Evolutionary conservation across 64 coral and sea anemone species (phyloP).

Genomic region (Actinia tenebrosa): DNA sequence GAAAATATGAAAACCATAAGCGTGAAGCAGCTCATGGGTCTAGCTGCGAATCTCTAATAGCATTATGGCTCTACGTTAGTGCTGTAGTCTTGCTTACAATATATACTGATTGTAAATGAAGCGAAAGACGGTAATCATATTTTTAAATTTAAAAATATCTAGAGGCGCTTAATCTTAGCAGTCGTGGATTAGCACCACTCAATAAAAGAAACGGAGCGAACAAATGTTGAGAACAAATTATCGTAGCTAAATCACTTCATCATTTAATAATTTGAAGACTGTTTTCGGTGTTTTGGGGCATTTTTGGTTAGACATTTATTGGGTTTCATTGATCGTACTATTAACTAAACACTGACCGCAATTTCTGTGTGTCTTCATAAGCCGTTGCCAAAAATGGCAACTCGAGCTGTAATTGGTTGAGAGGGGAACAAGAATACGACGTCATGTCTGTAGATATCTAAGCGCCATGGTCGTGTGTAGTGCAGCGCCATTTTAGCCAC

Average conservation of each 20-base stretch:
- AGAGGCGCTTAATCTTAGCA: not conserved
- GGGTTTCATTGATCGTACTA: constrained; percentile 5
- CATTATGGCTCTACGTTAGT: not conserved
- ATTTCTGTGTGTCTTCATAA: constrained; percentile 39
- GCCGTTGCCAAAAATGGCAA: constrained; percentile 81
- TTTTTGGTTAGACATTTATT: constrained; percentile 5
- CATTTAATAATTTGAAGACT: constrained; percentile 10
- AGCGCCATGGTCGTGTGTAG: constrained; percentile 72
- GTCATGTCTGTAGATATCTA: constrained; percentile 87
- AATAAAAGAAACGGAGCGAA: not conserved
- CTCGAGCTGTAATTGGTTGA: constrained; percentile 62
- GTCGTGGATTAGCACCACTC: not conserved
- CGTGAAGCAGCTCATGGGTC: not conserved
- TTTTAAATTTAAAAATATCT: not conserved
- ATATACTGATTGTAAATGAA: not conserved
- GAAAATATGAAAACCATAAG: not conserved
- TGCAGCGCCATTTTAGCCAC: constrained; percentile 69
- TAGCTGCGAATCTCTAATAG: not conserved
- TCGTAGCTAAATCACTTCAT: not conserved
- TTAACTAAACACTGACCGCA: constrained; percentile 52
- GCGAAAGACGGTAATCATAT: not conserved
- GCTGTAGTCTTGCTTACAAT: not conserved
- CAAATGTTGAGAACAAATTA: not conserved
- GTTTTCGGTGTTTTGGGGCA: not conserved
- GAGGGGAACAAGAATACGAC: constrained; percentile 60